Evolutionary conservation across 2,888 invertebrate genomes (phyloP).

Genomic region (Conchocele bisecta): DNA sequence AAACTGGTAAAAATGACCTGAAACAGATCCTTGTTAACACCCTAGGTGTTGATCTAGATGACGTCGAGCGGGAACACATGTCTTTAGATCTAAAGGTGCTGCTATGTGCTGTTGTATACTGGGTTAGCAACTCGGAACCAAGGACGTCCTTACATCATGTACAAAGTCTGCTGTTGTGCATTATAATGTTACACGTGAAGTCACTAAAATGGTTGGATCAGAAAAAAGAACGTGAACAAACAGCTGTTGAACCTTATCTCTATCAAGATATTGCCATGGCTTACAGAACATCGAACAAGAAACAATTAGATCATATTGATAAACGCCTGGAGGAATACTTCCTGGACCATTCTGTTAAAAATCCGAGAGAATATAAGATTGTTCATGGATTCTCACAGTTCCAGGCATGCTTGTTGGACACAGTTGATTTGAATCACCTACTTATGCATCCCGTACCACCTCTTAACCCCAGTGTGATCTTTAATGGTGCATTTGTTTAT

Average conservation of each 20-base stretch:
- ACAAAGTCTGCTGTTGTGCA: slow-evolving; percentile 54
- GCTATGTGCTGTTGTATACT: slow-evolving; percentile 56
- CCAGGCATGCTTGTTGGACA: slow-evolving; percentile 76
- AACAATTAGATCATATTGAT: slow-evolving; percentile 29
- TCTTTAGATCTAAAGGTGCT: no score
- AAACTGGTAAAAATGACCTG: slow-evolving; percentile 4
- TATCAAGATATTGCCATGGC: slow-evolving; percentile 32
- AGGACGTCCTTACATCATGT: slow-evolving; percentile 58
- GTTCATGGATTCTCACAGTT: slow-evolving; percentile 80
- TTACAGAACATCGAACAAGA: slow-evolving; percentile 8
- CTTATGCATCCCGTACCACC: slow-evolving; percentile 66
- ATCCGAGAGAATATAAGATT: slow-evolving; percentile 50
- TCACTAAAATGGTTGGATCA: slow-evolving; percentile 42
- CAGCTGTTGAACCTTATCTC: slow-evolving; percentile 24
- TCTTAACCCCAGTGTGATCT: slow-evolving; percentile 62
- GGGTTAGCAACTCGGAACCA: slow-evolving; percentile 67
- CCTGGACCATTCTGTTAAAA: slow-evolving; percentile 45
- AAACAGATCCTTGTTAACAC: slow-evolving; percentile 19
- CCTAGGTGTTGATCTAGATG: slow-evolving; percentile 14
- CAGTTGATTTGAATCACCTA: slow-evolving; percentile 76
- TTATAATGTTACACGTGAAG: slow-evolving; percentile 45
- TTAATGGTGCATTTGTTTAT: slow-evolving; percentile 78
- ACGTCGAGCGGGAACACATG: no score
- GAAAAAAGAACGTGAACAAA: slow-evolving; percentile 18
- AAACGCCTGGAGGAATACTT: slow-evolving; percentile 54